Percentiles rank a stretch among this genome's conserved stretches.
These are phyloP conservation scores for Cacatua alba DNA, from an alignment of 2,113 vertebrate genomes.

Conservation along the genomic window DNA sequence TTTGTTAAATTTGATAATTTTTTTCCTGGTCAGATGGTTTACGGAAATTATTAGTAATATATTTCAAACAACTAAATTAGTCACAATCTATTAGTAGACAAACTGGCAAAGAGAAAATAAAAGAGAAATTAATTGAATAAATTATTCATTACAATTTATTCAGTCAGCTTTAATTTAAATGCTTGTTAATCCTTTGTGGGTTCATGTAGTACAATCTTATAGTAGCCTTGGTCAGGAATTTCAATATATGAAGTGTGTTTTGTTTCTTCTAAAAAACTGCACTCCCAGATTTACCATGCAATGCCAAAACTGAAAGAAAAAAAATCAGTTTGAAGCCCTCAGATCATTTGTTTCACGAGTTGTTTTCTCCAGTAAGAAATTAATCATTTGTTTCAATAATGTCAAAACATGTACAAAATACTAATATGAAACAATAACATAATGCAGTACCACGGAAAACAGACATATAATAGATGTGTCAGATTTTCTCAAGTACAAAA, in stretches of 20 bases:
- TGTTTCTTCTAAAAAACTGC: background rate
- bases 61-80: constrained; percentile 43
- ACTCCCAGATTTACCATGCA: background rate
- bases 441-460: background rate
- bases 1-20: background rate
- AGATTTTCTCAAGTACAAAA: background rate
- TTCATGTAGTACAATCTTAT: background rate
- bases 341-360: background rate
- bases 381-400: background rate
- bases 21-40: constrained; percentile 6
- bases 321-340: background rate
- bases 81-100: background rate
- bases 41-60: constrained; percentile 2
- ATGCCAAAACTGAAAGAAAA: background rate
- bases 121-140: constrained; percentile 48
- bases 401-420: background rate
- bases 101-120: constrained; percentile 17
- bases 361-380: background rate
- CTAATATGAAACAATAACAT: background rate
- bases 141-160: constrained; percentile 40
- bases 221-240: constrained; percentile 3
- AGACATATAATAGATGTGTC: background rate
- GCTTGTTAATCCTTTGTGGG: constrained; percentile 31
- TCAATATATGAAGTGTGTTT: background rate
- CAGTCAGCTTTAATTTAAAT: constrained; percentile 43